Evolutionary conservation across 2,797 vertebrate species (phyloP), one percentile per base, ranked within the genome.

Genomic region (Intellagama lesueurii): DNA sequence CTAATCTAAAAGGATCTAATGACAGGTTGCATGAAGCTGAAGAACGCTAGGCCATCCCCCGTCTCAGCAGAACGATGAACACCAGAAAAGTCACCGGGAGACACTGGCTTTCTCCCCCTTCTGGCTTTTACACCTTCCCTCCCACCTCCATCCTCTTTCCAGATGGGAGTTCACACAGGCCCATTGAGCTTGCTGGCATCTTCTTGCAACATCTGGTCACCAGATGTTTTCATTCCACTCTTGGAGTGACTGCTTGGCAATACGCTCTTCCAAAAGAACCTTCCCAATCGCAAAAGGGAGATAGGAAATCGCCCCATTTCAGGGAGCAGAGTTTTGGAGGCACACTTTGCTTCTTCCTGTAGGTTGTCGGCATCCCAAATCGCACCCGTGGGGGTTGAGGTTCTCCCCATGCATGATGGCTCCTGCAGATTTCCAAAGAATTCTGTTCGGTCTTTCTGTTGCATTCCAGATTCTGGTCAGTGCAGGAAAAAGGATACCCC

Each of bases 1-100:
- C n/a, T n/a, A n/a, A n/a, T n/a, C n/a, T n/a, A n/a, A n/a, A 86
- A 26, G 60, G n/a, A 87, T 7, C 19, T 88, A 91, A 76, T 47
- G 49, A 91, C 1, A 47, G 7, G 9, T 77, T 89, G 40, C 24
- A 16, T 91, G 84, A 93, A 75, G 3, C 87, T 77, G 12, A 60
- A 79, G 30, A 40, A 26, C 22, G 19, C 75, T 14, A 52, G 6
- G 24, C 44, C 5, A 4, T n/a, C 28, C 19, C 56, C 52, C 30
- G 60, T 22, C 40, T 44, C 22, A 4, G 70, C 2, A 75, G 70
- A 49, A 16, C 44, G 87, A n/a, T 72, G 35, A 4, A n/a, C 77
- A 17, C 49, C 68, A 47, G 52, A n/a, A 69, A 83, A 68, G 5
- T 2, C 4, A 16, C 3, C 17, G 40, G 32, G 52, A 73, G 26